Evolutionary conservation across 2,113 vertebrate species (phyloP), one percentile per base, ranked within the genome.

Genomic region (Rattus norvegicus): DNA sequence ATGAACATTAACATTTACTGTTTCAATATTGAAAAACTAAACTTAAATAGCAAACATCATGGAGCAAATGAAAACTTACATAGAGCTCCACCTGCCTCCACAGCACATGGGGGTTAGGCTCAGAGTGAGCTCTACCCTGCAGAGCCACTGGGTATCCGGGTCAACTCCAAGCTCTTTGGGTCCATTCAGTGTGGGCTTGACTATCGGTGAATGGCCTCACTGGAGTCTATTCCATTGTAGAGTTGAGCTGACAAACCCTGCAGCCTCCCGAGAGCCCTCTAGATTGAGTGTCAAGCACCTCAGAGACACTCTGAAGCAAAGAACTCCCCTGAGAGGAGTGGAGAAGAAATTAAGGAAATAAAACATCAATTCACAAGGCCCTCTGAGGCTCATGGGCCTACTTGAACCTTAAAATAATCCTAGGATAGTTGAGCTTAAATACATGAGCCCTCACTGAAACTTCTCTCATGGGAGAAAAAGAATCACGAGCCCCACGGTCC

Each of bases 1-100:
- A 54, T 54, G 90, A 92, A 13, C 75, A 88, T 52, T 94, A 81
- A 81, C 70, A 86, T 67, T 91, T 85, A 75, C 1, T 92, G 26
- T 77, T 93, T 95, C 28, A 59, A 19, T 83, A 67, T 33, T 90
- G 19, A 95, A 96, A 95, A 92, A 67, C 10, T 86, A 89, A 91
- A 20, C 12, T 90, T 83, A 91, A 95, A 39, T 86, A 86, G 26
- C 59, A 92, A 76, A 86, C 77, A 36, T 28, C 61, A 65, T 11
- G 28, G 19, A 70, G 77, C 19, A 75, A 92, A 95, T 69, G 28
- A 94, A n/a, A 93, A 93, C 70, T 79, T 88, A 43, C 61, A 72
- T 89, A 91, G 84, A 96, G 90, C 26, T 73, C 85, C 52, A 75
- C n/a, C 30, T 90, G 39, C 75, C n/a, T 79, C 7, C 89, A n/a